Evolutionary conservation across 1,140 invertebrate genomes (phyloP).

Genomic region (Habropoda laboriosa): DNA sequence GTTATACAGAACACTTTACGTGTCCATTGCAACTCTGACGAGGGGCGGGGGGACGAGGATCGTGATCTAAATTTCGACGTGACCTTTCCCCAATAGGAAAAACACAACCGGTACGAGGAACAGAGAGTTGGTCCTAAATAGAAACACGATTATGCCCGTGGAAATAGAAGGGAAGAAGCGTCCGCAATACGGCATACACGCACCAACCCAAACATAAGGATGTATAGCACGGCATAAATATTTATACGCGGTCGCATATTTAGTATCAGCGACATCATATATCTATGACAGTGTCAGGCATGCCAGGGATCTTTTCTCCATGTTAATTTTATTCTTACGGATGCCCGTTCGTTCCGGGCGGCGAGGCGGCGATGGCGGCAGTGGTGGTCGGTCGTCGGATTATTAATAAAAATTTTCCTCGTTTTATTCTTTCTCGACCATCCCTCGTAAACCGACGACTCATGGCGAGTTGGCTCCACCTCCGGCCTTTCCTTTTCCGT

Average conservation of each 20-base stretch:
- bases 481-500: slow-evolving; percentile 26
- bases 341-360: slow-evolving; percentile 31
- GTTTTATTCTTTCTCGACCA: slow-evolving; percentile 54
- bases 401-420: slow-evolving; percentile 66
- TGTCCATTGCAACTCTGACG: no score
- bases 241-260: slow-evolving; percentile 1
- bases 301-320: slow-evolving; percentile 38
- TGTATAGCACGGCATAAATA: slow-evolving; percentile 25
- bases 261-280: slow-evolving; percentile 7
- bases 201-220: not conserved
- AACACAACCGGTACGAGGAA: not conserved
- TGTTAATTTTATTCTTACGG: slow-evolving; percentile 60
- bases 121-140: no score
- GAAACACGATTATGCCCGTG: not conserved
- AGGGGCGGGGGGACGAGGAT: no score
- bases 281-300: slow-evolving; percentile 47
- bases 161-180: not conserved
- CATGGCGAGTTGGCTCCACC: slow-evolving; percentile 43
- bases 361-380: not conserved
- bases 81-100: no score
- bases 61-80: no score
- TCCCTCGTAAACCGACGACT: slow-evolving; percentile 56
- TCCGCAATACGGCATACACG: not conserved
- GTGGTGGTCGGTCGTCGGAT: slow-evolving; percentile 45
- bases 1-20: no score